Conservation (phyloP, 2,797 vertebrate genomes). For the Anguilla pacifica region DNA sequence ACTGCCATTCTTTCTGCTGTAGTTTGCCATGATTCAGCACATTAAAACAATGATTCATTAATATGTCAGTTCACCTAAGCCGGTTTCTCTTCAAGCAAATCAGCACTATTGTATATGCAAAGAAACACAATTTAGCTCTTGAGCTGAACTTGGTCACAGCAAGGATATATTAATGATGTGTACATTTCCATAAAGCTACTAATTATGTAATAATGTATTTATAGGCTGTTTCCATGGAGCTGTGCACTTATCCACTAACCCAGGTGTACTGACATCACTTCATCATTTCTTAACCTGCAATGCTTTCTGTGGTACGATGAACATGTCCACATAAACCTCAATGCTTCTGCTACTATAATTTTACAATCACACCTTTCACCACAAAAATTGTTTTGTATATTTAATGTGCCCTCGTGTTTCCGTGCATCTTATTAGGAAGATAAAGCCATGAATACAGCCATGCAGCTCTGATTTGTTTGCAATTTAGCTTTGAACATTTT, state of each 20-base stretch:
- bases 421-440: background rate
- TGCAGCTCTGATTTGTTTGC: background rate
- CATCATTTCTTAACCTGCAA: background rate
- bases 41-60: constrained; percentile 4
- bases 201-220: background rate
- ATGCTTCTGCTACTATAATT: background rate
- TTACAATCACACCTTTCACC: background rate
- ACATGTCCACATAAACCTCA: background rate
- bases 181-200: background rate
- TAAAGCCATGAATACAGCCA: background rate
- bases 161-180: background rate
- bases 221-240: background rate
- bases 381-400: background rate
- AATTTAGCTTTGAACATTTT: background rate
- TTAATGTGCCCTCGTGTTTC: background rate
- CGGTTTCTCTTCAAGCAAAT: background rate
- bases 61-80: constrained; percentile 1
- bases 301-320: background rate
- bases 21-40: background rate
- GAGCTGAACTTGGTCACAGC: background rate
- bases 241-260: background rate
- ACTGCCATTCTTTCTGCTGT: background rate
- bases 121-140: background rate
- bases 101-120: background rate
- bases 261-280: background rate